Percentiles rank a stretch among this genome's conserved stretches.
These are phyloP conservation scores for Chloroceryle amazona DNA, from an alignment of 2,797 vertebrate genomes.

Conservation along the genomic window DNA sequence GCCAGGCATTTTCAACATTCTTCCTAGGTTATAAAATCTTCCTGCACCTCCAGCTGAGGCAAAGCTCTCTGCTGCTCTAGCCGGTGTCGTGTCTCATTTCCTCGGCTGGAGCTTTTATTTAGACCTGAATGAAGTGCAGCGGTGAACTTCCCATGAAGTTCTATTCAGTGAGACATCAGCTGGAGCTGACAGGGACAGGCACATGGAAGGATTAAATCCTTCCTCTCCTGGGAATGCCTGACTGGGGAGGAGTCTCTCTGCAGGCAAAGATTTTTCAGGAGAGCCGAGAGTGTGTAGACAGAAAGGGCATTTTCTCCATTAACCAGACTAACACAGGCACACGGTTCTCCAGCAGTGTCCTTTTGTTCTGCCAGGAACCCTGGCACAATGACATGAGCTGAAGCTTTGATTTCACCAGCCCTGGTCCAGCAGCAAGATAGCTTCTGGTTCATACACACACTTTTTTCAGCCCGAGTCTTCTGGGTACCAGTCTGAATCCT, in stretches of 20 bases:
- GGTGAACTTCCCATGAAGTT: constrained; percentile 12
- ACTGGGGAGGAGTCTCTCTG: background rate
- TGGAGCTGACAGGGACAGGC: background rate
- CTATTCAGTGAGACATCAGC: background rate
- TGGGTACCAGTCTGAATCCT: background rate
- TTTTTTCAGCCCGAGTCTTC: background rate
- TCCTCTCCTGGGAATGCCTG: background rate
- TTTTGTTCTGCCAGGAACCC: constrained; percentile 9
- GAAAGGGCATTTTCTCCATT: background rate
- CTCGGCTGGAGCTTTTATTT: constrained; percentile 13
- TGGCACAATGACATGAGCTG: background rate
- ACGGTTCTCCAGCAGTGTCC: background rate
- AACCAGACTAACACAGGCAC: background rate
- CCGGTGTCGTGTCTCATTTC: background rate
- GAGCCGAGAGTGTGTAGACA: background rate
- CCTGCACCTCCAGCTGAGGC: constrained; percentile 4
- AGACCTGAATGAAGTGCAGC: background rate
- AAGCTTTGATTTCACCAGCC: background rate
- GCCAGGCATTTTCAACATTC: background rate
- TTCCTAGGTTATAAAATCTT: constrained; percentile 15
- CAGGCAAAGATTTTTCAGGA: background rate
- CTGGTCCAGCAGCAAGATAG: background rate
- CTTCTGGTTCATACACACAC: background rate
- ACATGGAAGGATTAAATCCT: background rate
- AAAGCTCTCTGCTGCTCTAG: background rate